Base-by-base conservation (phyloP, 2,888 invertebrate genomes). In the Parasteatoda lunata region DNA sequence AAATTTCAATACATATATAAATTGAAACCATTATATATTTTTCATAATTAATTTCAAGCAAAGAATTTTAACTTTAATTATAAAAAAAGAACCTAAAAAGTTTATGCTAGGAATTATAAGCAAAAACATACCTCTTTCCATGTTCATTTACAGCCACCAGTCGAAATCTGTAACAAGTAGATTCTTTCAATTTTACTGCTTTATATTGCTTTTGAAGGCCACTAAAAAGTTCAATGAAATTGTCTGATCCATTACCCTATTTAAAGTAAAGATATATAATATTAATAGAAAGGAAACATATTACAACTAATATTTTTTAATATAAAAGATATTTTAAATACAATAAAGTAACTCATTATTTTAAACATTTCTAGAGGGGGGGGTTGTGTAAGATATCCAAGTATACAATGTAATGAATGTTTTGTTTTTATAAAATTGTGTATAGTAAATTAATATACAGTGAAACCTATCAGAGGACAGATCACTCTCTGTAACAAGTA, bases 71-170 rank as follows among this genome's bases (percentile, higher is more conserved):
- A 30, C 30, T 1, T 30, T 30, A 30, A 30, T 30, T 30, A 30
- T 30, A 0, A 30, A 30, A 30, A 30, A 30, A 30, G 30, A 30
- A 30, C 30, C 30, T 30, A 30, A 30, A 30, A 2, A 30, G 30
- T 4, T 45, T 66, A 66, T 30, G 9, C 48, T 3, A 69, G 7
- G 71, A 51, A 15, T n/a, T n/a, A n/a, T 49, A 70, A 70, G 9
- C 11, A 48, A 66, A 75, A 0, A 45, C 9, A 7, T 90, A 93
- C 93, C 93, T 93, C 91, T 94, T 94, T 13, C 97, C 97, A 90
- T 94, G 94, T 90, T 95, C 95, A 92, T 97, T 97, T 86, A 96
- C 94, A 89, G 96, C 97, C 68, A 96, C 95, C 90, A 97, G 92
- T 77, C 97, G 95, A 93, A 97, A 96, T 88, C 94, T 94, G 92